Percentiles rank a stretch among this genome's conserved stretches.
These are phyloP conservation scores for Scaptomyza hsui DNA, from an alignment of 1,140 invertebrate genomes.

Conservation along the genomic window DNA sequence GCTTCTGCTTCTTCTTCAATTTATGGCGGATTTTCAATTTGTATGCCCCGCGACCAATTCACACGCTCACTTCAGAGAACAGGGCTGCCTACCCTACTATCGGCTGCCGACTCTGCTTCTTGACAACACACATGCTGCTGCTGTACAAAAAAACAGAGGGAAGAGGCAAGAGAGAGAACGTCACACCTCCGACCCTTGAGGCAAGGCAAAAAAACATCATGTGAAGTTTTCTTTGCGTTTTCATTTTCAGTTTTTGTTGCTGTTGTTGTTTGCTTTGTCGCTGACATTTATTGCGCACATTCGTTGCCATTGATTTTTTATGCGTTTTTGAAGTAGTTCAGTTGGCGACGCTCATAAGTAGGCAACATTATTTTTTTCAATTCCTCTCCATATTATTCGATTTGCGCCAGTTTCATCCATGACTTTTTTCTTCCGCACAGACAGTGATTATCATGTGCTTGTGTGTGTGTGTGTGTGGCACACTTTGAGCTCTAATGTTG, in stretches of 20 bases:
- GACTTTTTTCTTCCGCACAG: conserved; percentile 22
- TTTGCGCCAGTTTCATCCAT: conserved; percentile 36
- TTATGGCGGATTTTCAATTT: conserved; percentile 73
- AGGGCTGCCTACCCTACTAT: background rate
- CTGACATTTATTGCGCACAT: conserved; percentile 80
- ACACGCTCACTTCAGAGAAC: conserved; percentile 12
- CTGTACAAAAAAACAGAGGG: conserved; percentile 10
- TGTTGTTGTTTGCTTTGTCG: conserved; percentile 44
- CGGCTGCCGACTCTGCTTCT: conserved; percentile 1
- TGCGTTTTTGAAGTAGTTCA: conserved; percentile 76
- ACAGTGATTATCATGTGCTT: conserved; percentile 38
- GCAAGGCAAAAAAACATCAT: conserved; percentile 35
- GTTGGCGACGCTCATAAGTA: conserved; percentile 59
- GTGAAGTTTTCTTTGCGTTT: conserved; percentile 62
- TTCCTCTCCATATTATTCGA: conserved; percentile 40
- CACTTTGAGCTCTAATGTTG: conserved; percentile 53
- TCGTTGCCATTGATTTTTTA: conserved; percentile 78
- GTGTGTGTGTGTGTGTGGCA: conserved; percentile 18
- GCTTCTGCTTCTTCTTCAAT: conserved; percentile 61
- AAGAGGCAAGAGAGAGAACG: background rate
- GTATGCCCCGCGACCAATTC: conserved; percentile 41
- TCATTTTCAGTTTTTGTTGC: conserved; percentile 21
- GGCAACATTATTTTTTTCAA: conserved; percentile 57
- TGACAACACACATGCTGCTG: conserved; percentile 53
- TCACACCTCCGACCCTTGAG: background rate